Evolutionary conservation across 2,888 invertebrate genomes (phyloP).

Genomic region (Drosophila aldrichi): DNA sequence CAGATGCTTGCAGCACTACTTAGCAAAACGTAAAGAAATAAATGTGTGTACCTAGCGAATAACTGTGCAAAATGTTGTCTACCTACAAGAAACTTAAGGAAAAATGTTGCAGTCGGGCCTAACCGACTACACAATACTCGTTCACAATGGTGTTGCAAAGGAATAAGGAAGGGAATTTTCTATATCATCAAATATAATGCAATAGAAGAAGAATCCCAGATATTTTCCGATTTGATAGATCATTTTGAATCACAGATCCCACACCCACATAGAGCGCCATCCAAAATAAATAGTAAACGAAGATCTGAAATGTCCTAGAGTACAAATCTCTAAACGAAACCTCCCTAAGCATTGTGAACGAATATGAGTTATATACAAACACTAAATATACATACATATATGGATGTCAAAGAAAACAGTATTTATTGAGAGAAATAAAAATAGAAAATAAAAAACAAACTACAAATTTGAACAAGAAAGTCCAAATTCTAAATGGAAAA

Average conservation of each 20-base stretch:
- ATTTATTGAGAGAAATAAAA: not conserved
- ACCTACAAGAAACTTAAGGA: not conserved
- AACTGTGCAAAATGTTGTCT: conserved; percentile 31
- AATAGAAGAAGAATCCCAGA: no score
- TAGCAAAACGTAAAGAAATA: conserved; percentile 36
- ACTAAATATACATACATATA: conserved; percentile 6
- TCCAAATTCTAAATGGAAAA: not conserved
- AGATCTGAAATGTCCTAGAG: not conserved
- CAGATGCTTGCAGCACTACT: conserved; percentile 55
- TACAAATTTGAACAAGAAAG: not conserved
- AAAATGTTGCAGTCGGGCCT: not conserved
- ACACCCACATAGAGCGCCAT: not conserved
- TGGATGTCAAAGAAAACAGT: conserved; percentile 13
- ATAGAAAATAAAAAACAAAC: not conserved
- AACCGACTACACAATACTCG: not conserved
- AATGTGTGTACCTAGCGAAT: conserved; percentile 59
- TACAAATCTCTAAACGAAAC: not conserved
- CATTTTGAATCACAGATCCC: not conserved
- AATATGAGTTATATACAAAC: conserved; percentile 1
- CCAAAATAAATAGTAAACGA: not conserved
- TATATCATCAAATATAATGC: no score
- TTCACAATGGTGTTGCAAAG: not conserved
- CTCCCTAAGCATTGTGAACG: not conserved
- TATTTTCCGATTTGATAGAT: not conserved
- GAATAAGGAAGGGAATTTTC: no score